Evolutionary conservation across 2,113 vertebrate species (phyloP), one percentile per base, ranked within the genome.

Genomic region (Callionymus lyra): DNA sequence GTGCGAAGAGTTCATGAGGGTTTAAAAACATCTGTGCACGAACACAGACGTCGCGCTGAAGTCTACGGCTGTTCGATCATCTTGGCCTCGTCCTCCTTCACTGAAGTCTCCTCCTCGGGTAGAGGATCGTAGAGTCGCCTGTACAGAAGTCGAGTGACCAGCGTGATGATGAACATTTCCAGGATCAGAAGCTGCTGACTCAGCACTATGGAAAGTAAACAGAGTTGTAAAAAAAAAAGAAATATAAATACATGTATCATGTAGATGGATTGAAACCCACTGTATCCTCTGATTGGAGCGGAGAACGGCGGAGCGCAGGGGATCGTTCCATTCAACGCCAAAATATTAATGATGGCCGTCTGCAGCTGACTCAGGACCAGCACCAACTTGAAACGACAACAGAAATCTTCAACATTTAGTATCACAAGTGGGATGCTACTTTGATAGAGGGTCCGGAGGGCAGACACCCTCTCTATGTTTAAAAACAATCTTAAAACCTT

Each of bases 161-260:
- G 56, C 6, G 86, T 90, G 58, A 92, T 85, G 54, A 92, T 81
- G 67, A 94, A 92, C 84, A 91, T 91, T 63, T 92, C 87, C 67
- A 87, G 79, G 66, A 92, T 89, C 56, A 89, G 72, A 48, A 91
- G 64, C 77, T 91, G 88, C 61, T 91, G 87, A 57, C 57, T 84
- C 53, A 89, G 68, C 74, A 87, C 89, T 92, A 38, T 1, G 9
- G 27, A 62, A n/a, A n/a, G n/a, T n/a, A n/a, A 34, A 50, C 15
- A 33, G 9, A 16, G 1, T 42, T 15, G 32, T 12, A 19, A 1
- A 31, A 12, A 31, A 21, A 2, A 1, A 6, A 1, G 0, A 16
- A 2, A 16, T 15, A n/a, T 34, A 37, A 1, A 27, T 2, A 2
- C 3, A 3, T 21, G 12, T 18, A 41, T 32, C 15, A 10, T 6